Percentiles rank a stretch among this genome's conserved stretches.
These are phyloP conservation scores for Iselma pallidipennis DNA, from an alignment of 2,888 invertebrate species.

Conservation along the genomic window DNA sequence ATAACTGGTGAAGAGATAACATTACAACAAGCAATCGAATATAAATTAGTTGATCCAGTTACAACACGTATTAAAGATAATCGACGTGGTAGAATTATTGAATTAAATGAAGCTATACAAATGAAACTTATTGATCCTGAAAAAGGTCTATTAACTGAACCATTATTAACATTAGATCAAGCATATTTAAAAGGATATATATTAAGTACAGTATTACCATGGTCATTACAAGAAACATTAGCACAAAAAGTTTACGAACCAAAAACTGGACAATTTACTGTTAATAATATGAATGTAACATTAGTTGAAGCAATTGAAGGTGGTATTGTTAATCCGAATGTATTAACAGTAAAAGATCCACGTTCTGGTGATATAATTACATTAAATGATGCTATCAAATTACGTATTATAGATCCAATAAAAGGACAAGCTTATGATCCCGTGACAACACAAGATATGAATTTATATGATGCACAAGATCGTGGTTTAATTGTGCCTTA, in stretches of 20 bases:
- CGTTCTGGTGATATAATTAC: slow-evolving; percentile 79
- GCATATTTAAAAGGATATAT: slow-evolving; percentile 82
- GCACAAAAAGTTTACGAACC: slow-evolving; percentile 80
- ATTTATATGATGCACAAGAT: slow-evolving; percentile 82
- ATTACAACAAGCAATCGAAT: slow-evolving; percentile 73
- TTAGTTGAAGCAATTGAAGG: slow-evolving; percentile 74
- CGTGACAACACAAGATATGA: slow-evolving; percentile 71
- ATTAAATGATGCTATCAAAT: slow-evolving; percentile 75
- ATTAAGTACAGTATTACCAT: slow-evolving; percentile 76
- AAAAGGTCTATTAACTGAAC: slow-evolving; percentile 70
- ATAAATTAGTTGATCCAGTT: slow-evolving; percentile 72
- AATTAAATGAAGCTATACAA: slow-evolving; percentile 72
- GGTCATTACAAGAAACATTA: slow-evolving; percentile 81
- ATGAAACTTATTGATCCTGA: slow-evolving; percentile 71
- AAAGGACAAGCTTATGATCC: slow-evolving; percentile 81
- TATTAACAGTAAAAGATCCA: slow-evolving; percentile 79
- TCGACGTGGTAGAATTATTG: slow-evolving; percentile 66
- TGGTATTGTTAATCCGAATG: slow-evolving; percentile 76
- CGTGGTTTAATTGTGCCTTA: slow-evolving; percentile 80
- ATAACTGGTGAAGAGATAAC: slow-evolving; percentile 74
- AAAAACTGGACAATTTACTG: slow-evolving; percentile 70
- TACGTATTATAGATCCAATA: slow-evolving; percentile 76
- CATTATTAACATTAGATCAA: slow-evolving; percentile 73
- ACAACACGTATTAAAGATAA: slow-evolving; percentile 76
- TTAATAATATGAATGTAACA: slow-evolving; percentile 70